Base-by-base conservation (phyloP, 2,113 vertebrate genomes). In the Vulpes lagopus region DNA sequence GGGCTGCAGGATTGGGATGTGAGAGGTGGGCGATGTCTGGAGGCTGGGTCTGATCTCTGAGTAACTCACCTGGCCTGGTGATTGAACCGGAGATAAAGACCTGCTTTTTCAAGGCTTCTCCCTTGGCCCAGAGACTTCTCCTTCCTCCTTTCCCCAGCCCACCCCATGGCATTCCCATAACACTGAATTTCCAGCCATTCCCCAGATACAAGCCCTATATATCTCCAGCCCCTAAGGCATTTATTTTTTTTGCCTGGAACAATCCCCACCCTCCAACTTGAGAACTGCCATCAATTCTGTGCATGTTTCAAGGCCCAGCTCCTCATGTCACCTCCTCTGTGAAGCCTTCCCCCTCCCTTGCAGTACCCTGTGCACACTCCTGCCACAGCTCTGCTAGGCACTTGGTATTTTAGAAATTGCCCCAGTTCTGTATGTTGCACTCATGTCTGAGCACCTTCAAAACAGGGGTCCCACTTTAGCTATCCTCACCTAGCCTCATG, bases 401-500 rank as follows among this genome's bases (percentile, higher is more conserved):
- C 23, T 30, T 69, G 16, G 30, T 69, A 32, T 32, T n/a, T 55
- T 53, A 60, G 79, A 91, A 80, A 69, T 27, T 6, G 59, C 6
- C 35, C 60, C 83, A 8, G 35, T 64, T 71, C 55, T 22, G 32
- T 11, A 3, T 8, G 62, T 82, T 23, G 17, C 7, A 2, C 67
- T 8, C 5, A 9, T 55, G 25, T 51, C 51, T 8, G 4, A 55
- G 49, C 8, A 17, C 23, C 22, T 57, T 64, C 23, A 8, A 60
- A 69, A 59, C 86, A 43, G 35, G 27, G 1, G 11, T 38, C 35
- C 23, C 27, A 20, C 49, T 60, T 69, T 57, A 23, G 89, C 10
- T 14, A 16, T 59, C 35, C 53, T n/a, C 2, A 55, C 0, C 7
- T 11, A 87, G 35, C 30, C 30, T 15, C 8, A 0, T 7, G 49